Percentiles rank a stretch among this genome's conserved stretches.
Conservation (phyloP, 2,888 invertebrate species). For the Orgyia antiqua region DNA sequence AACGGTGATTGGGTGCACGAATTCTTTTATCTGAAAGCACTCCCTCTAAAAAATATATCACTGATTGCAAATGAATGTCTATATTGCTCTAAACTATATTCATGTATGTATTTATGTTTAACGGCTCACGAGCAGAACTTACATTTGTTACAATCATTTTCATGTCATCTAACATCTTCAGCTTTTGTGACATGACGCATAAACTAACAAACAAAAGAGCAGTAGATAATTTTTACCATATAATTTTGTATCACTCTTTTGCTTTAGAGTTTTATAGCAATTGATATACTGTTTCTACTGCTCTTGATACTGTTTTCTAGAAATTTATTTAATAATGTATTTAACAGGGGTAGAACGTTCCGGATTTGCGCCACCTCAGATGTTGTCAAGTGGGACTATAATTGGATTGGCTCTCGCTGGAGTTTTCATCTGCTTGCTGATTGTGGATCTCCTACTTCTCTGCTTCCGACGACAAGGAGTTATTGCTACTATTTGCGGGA, state of each 20-base stretch:
- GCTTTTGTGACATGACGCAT: conserved; percentile 66
- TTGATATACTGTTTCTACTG: conserved; percentile 48
- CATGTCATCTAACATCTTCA: conserved; percentile 65
- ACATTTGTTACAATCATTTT: conserved; percentile 64
- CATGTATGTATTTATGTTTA: conserved; percentile 14
- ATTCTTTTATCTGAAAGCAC: conserved; percentile 68
- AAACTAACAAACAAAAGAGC: conserved; percentile 61
- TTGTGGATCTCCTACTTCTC: conserved; percentile 92
- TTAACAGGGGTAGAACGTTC: conserved; percentile 66
- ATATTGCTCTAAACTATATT: conserved; percentile 15
- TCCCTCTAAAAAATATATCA: conserved; percentile 51
- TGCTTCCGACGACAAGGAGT: conserved; percentile 82
- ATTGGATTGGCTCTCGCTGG: conserved; percentile 91
- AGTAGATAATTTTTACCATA: conserved; percentile 41
- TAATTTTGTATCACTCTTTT: conserved; percentile 17
- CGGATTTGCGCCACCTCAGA: conserved; percentile 69
- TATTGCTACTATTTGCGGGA: conserved; percentile 83
- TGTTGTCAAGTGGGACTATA: conserved; percentile 85
- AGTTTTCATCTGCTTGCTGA: conserved; percentile 86
- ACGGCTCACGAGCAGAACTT: conserved; percentile 32
- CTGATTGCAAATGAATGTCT: conserved; percentile 61
- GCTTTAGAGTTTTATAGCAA: conserved; percentile 14
- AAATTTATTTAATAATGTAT: conserved; percentile 22
- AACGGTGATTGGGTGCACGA: conserved; percentile 74
- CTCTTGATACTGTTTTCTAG: conserved; percentile 30